Evolutionary conservation across 2,113 vertebrate species (phyloP).

Genomic region (Neodon shergylaensis): DNA sequence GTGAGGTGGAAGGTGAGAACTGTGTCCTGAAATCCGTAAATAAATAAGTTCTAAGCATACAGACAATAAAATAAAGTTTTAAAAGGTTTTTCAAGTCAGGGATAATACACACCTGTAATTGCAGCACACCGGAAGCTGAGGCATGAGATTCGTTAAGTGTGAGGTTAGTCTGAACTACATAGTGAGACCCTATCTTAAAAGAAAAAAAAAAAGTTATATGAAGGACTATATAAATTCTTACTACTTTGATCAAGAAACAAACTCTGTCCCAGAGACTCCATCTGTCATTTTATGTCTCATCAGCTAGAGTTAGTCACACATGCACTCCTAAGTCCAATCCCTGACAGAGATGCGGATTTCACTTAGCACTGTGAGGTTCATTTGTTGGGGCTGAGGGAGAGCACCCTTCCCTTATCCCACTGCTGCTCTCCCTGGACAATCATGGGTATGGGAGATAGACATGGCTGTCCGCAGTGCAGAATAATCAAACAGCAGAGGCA

Average conservation of each 20-base stretch:
- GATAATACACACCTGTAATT: background rate
- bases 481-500: background rate
- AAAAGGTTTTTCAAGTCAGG: background rate
- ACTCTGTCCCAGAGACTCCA: background rate
- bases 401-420: background rate
- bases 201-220: background rate
- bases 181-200: background rate
- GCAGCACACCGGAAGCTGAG: background rate
- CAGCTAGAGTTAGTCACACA: background rate
- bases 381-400: background rate
- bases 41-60: background rate
- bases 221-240: background rate
- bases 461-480: background rate
- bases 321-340: background rate
- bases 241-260: constrained; percentile 19
- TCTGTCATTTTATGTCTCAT: background rate
- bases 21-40: background rate
- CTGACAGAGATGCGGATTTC: background rate
- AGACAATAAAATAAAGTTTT: background rate
- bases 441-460: background rate
- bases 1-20: background rate
- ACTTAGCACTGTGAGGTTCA: background rate
- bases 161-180: background rate
- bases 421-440: background rate
- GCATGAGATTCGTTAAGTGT: background rate